Evolutionary conservation across 92 coral and sea anemone genomes (phyloP).

Genomic region (Hydrozoanthus gracilis): DNA sequence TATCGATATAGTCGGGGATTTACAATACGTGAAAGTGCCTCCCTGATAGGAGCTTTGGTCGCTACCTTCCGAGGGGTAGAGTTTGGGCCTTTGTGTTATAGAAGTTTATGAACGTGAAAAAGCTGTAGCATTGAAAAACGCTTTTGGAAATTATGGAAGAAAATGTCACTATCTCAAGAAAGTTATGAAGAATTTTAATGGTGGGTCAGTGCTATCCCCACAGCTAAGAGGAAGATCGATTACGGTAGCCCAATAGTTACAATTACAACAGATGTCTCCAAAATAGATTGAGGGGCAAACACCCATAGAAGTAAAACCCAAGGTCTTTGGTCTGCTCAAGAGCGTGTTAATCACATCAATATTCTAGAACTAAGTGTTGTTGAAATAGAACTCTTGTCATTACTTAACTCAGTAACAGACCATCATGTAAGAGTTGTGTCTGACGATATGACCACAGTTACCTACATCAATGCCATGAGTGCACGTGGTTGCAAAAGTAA

Average conservation of each 20-base stretch:
- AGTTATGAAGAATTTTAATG: constrained; percentile 36
- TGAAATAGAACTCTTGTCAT: too few species aligned
- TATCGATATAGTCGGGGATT: background rate
- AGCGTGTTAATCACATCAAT: constrained; percentile 48
- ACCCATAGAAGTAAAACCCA: constrained; percentile 38
- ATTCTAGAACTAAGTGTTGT: constrained; percentile 48
- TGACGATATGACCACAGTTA: constrained; percentile 53
- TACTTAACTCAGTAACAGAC: constrained; percentile 23
- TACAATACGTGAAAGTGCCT: constrained; percentile 44
- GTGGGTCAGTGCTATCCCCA: constrained; percentile 59
- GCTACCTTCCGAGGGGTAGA: constrained; percentile 64
- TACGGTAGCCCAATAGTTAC: constrained; percentile 42
- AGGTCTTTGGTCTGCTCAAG: constrained; percentile 48
- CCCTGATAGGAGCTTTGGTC: constrained; percentile 50
- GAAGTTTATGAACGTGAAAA: constrained; percentile 50
- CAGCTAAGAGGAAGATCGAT: too few species aligned
- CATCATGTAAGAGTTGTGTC: constrained; percentile 55
- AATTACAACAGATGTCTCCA: constrained; percentile 53
- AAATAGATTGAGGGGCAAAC: constrained; percentile 58
- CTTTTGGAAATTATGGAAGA: constrained; percentile 51
- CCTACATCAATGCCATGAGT: constrained; percentile 60
- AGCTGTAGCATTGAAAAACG: constrained; percentile 26
- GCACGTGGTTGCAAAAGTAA: constrained; percentile 57
- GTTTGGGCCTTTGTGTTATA: constrained; percentile 56
- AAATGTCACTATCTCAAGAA: constrained; percentile 44